phyloP scores from a whole-genome alignment of 2,797 vertebrate species.

The Gobionotothen gibberifrons region DNA sequence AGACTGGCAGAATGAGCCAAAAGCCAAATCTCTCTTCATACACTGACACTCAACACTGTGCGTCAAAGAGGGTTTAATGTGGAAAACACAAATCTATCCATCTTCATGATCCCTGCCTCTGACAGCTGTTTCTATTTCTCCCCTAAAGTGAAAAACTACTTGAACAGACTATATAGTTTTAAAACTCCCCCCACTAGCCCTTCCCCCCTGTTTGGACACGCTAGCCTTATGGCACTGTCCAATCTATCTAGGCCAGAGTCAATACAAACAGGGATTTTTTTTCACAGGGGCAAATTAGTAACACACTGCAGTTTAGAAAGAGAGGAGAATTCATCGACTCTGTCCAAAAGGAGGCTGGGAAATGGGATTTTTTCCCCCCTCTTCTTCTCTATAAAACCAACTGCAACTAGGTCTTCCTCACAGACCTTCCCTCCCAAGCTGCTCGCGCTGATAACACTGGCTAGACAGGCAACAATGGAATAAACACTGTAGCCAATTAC shows the following conservation, averaged over 20 bases:
- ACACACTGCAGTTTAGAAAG: constrained; percentile 51
- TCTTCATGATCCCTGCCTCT: constrained; percentile 17
- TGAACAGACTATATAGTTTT: not conserved
- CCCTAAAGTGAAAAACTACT: constrained; percentile 27
- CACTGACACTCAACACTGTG: constrained; percentile 10
- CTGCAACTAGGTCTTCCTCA: constrained; percentile 59
- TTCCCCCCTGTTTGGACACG: constrained; percentile 36
- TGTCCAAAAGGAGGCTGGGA: constrained; percentile 62
- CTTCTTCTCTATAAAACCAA: constrained; percentile 40
- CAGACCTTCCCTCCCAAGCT: constrained; percentile 68
- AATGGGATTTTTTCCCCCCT: constrained; percentile 40
- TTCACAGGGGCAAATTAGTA: constrained; percentile 66
- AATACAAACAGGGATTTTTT: constrained; percentile 65
- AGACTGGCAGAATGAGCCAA: not conserved
- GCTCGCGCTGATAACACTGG: constrained; percentile 69
- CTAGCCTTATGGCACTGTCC: constrained; percentile 55
- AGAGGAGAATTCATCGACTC: constrained; percentile 64
- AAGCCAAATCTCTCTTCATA: constrained; percentile 4
- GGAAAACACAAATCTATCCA: constrained; percentile 5
- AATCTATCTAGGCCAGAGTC: constrained; percentile 61
- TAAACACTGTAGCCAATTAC: constrained; percentile 69
- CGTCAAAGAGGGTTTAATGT: constrained; percentile 12
- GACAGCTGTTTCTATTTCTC: not conserved
- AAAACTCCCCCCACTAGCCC: constrained; percentile 16
- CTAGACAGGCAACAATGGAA: constrained; percentile 65